A percentile compares a stretch with the other conserved stretches of the same genome.
These are phyloP conservation scores for Conus canariensis DNA, from an alignment of 2,888 invertebrate genomes.

Conservation along the genomic window DNA sequence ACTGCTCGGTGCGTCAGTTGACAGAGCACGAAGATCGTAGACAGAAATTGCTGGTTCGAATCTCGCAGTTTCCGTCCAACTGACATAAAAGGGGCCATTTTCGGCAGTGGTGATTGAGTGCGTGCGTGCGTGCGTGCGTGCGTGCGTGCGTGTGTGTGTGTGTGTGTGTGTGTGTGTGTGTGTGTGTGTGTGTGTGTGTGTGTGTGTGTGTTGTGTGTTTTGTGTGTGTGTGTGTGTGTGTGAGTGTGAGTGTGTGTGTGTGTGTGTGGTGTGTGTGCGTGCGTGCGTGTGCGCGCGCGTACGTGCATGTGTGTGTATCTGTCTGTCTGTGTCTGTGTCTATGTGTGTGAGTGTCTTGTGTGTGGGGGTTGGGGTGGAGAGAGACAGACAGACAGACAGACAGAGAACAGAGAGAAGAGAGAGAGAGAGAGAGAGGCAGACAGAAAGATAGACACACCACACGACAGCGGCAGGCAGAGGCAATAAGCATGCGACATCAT, in stretches of 20 bases:
- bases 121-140: no score
- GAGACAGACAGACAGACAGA: neutral
- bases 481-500: neutral
- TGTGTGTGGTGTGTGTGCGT: neutral
- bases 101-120: no score
- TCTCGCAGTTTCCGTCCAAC: no score
- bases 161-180: neutral
- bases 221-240: constrained; percentile 9
- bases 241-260: constrained; percentile 9
- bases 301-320: neutral
- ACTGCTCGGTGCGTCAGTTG: no score
- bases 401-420: neutral
- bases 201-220: constrained; percentile 2
- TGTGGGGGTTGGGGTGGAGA: no score
- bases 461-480: neutral
- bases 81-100: no score
- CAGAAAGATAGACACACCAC: neutral
- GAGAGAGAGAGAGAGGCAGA: neutral
- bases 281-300: neutral
- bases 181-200: constrained; percentile 15
- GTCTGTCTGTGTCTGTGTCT: no score
- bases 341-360: no score
- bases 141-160: no score
- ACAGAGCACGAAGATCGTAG: no score
- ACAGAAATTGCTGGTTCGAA: no score